Conservation (phyloP, 2,797 vertebrate species). For the Pseudotriccus pelzelni region DNA sequence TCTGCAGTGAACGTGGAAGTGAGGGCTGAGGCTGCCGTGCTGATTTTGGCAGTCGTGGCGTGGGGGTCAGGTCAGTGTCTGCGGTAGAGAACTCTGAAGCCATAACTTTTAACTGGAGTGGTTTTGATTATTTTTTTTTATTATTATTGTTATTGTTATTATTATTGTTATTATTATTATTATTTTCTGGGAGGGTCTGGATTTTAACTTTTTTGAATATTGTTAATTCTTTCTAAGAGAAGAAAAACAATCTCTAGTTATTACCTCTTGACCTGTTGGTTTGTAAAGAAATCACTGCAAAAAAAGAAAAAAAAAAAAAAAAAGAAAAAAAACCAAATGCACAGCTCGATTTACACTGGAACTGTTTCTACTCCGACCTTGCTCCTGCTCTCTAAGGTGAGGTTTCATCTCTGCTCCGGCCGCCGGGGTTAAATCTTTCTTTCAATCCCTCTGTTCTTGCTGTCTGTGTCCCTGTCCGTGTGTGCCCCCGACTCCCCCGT, state of each 20-base stretch:
- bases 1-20: not conserved
- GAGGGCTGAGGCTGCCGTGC: not conserved
- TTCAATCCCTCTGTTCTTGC: conserved; percentile 1
- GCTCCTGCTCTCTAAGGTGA: conserved; percentile 64
- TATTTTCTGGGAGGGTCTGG: conserved; percentile 71
- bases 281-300: conserved; percentile 80
- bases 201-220: conserved; percentile 82
- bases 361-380: conserved; percentile 72
- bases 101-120: conserved; percentile 85
- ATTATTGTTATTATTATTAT: conserved; percentile 49
- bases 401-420: conserved; percentile 25
- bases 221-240: conserved; percentile 80
- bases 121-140: conserved; percentile 63
- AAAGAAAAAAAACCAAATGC: conserved; percentile 40
- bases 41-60: not conserved
- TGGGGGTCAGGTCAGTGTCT: conserved; percentile 62
- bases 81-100: conserved; percentile 76
- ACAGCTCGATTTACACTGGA: conserved; percentile 82
- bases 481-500: not conserved
- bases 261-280: conserved; percentile 80
- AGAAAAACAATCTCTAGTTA: conserved; percentile 74
- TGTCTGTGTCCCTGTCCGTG: not conserved
- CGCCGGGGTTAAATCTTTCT: not conserved
- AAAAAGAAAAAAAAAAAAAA: conserved; percentile 30
- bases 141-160: conserved; percentile 53